Percentiles rank a stretch among this genome's conserved stretches.
Evolutionary conservation across 2,797 vertebrate species (phyloP).

Genomic region (Gorsachius magnificus): DNA sequence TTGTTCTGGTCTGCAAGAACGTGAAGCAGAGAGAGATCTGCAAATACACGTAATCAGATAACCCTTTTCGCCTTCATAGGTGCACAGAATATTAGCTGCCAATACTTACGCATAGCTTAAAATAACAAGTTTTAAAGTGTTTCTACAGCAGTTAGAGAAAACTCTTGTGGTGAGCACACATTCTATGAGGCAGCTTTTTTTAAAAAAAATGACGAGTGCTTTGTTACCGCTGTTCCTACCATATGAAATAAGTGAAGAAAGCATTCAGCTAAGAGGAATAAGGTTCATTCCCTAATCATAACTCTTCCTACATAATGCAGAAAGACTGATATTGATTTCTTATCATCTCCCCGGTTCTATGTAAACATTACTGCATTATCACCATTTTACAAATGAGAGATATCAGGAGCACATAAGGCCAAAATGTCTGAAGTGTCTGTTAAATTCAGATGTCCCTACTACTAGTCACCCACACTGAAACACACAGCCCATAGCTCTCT

Average conservation of each 20-base stretch:
- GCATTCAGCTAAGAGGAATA: neutral
- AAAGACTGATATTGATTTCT: neutral
- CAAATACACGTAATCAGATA: neutral
- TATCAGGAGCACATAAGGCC: neutral
- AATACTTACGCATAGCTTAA: neutral
- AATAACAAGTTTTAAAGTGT: neutral
- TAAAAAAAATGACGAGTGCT: neutral
- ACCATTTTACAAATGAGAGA: neutral
- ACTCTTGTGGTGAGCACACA: neutral
- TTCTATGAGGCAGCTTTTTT: neutral
- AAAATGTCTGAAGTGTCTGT: accelerated
- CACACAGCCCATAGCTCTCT: neutral
- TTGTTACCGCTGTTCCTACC: neutral
- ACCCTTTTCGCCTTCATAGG: neutral
- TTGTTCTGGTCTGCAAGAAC: slow-evolving; percentile 25
- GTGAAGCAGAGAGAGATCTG: neutral
- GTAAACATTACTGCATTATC: neutral
- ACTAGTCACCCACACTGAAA: neutral
- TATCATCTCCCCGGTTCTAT: neutral
- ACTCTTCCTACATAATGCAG: neutral
- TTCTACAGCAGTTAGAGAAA: neutral
- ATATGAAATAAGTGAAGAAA: neutral
- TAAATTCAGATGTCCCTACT: neutral
- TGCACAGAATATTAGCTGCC: neutral
- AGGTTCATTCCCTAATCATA: neutral